A percentile compares a stretch with the other conserved stretches of the same genome.
Conservation (phyloP, 2,888 invertebrate genomes). For the Noctua fimbriata region DNA sequence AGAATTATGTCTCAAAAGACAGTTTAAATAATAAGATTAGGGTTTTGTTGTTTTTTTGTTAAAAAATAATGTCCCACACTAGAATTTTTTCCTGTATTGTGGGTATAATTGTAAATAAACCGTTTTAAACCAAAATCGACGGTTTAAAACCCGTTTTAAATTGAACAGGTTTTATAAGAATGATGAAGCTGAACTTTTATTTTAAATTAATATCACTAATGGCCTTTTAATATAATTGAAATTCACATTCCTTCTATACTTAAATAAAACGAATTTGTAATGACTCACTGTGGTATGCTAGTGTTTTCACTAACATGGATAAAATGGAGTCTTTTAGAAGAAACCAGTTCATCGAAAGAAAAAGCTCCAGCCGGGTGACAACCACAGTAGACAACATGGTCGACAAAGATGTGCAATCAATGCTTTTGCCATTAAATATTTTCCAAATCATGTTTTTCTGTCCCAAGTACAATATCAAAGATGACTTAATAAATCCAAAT, state of each 20-base stretch:
- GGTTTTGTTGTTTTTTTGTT: too few species aligned
- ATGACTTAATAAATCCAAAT: constrained; percentile 6
- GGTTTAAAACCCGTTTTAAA: too few species aligned
- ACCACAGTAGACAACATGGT: neutral
- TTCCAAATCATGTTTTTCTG: neutral
- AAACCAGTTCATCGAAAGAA: neutral
- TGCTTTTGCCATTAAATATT: constrained; percentile 19
- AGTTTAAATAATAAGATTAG: too few species aligned
- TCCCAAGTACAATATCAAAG: constrained; percentile 14
- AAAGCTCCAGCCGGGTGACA: neutral
- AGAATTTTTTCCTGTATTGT: too few species aligned
- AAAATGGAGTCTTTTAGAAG: neutral
- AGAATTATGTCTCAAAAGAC: too few species aligned
- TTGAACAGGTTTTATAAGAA: too few species aligned
- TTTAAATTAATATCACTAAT: too few species aligned
- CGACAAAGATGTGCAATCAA: constrained; percentile 15
- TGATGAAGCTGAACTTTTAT: too few species aligned
- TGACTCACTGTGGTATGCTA: neutral
- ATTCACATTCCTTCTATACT: too few species aligned
- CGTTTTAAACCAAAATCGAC: too few species aligned
- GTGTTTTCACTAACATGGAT: neutral
- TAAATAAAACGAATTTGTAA: neutral
- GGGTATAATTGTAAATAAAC: too few species aligned
- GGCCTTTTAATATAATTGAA: neutral
- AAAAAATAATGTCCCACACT: too few species aligned